These are phyloP conservation scores for Brachionus manjavacas DNA, from an alignment of 1,140 invertebrate species.

Conservation along the genomic window DNA sequence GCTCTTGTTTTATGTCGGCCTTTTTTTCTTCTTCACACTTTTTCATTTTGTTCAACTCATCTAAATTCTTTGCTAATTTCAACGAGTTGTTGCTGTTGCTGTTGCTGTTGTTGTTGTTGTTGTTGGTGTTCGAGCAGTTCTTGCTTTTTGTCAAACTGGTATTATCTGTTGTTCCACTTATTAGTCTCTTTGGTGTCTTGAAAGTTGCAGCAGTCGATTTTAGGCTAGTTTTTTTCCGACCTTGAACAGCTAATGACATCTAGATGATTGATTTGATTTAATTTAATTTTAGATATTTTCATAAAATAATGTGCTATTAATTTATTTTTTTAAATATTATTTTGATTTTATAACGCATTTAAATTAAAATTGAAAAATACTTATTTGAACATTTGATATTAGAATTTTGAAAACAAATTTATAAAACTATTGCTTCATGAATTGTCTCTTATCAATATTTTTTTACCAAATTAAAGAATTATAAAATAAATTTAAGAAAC, in stretches of 20 bases:
- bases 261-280: background rate
- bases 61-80: background rate
- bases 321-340: too few relatives aligned
- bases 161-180: background rate
- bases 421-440: too few relatives aligned
- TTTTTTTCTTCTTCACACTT: background rate
- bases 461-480: too few relatives aligned
- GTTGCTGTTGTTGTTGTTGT: too few relatives aligned
- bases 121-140: background rate
- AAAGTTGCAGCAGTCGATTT: background rate
- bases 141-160: background rate
- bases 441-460: too few relatives aligned
- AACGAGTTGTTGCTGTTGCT: background rate
- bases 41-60: background rate
- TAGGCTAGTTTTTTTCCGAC: background rate
- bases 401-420: too few relatives aligned
- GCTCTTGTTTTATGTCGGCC: background rate
- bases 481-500: too few relatives aligned
- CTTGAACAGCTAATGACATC: background rate
- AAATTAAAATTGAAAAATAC: too few relatives aligned
- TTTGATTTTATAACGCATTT: too few relatives aligned
- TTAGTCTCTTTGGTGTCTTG: background rate
- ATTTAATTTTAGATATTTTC: background rate
- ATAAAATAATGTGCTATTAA: too few relatives aligned
- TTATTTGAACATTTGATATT: too few relatives aligned